Base-by-base conservation (phyloP, 37 sponge, comb jelly and placozoan genomes). In the Oopsacas minuta region DNA sequence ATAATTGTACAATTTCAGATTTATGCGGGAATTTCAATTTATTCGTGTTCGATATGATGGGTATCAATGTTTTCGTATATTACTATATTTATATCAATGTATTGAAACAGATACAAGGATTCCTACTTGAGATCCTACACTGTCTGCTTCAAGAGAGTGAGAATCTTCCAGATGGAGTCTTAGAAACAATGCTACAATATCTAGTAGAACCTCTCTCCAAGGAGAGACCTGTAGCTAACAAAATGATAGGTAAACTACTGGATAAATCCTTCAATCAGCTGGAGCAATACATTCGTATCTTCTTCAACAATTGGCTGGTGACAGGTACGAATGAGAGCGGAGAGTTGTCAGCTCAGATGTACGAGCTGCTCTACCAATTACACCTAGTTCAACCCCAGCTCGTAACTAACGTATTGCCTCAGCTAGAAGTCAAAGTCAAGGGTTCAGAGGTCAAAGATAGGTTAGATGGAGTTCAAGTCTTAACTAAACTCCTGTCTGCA, bases 361-460 rank as follows among this genome's bases (percentile, higher is more conserved):
- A 61, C 75, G 75, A 61, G 75, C 75, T 61, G 75, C 75, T 61
- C 75, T 61, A 61, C 75, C 75, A 61, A 34, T 32, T 61, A 61
- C 75, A 61, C 75, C 17, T 12, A 34, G 75, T 61, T 25, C 75
- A 61, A 12, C 75, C 75, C 32, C 75, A 61, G 75, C 75, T 61
- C 17, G 30, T 61, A 25, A 25, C 75, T 12, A 61, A 61, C 75
- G 75, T 61, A 12, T 34, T 61, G 75, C 75, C 75, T 25, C 75
- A 61, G 75, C 75, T 61, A 12, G 75, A 61, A 12, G 75, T 61
- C 1, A 61, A 61, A 12, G 75, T 61, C 1, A 61, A 61, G 30
- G 75, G 75, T 5, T 61, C 75, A 5, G 75, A 61, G 75, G 30
- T 61, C 17, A 61, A 61, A 34, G 75, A 61, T 3, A 25, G 75